Conservation (phyloP, 1,140 invertebrate genomes). For the Drosophila orena region DNA sequence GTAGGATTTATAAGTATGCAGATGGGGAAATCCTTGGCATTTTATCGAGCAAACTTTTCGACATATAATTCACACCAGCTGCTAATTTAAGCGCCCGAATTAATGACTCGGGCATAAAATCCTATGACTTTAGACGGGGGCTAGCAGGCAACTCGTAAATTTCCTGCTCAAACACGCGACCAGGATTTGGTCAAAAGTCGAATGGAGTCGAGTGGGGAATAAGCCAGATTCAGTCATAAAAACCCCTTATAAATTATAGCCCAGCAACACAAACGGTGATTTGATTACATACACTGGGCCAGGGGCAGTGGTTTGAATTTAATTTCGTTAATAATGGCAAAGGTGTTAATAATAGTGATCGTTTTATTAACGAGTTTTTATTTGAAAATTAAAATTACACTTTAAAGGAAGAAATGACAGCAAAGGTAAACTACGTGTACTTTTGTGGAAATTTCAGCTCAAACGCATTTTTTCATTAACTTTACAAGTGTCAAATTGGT, state of each 20-base stretch:
- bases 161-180: slow-evolving; percentile 31
- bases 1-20: slow-evolving; percentile 8
- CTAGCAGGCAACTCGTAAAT: slow-evolving; percentile 40
- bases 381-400: background rate
- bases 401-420: background rate
- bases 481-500: slow-evolving; percentile 22
- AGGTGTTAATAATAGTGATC: background rate
- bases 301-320: slow-evolving; percentile 14
- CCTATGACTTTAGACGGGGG: slow-evolving; percentile 45
- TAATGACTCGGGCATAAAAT: slow-evolving; percentile 72
- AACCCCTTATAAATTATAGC: slow-evolving; percentile 38
- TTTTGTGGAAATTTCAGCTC: background rate
- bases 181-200: slow-evolving; percentile 44
- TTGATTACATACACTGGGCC: slow-evolving; percentile 17
- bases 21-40: slow-evolving; percentile 17
- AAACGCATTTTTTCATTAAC: slow-evolving; percentile 6
- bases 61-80: slow-evolving; percentile 80
- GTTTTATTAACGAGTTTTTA: background rate
- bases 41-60: slow-evolving; percentile 79
- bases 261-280: background rate
- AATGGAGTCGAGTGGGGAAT: slow-evolving; percentile 17
- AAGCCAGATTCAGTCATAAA: slow-evolving; percentile 49
- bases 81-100: slow-evolving; percentile 76
- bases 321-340: slow-evolving; percentile 27
- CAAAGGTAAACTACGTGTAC: background rate